Conservation (phyloP, 2,113 vertebrate species). For the Campylorhamphus procurvoides region DNA sequence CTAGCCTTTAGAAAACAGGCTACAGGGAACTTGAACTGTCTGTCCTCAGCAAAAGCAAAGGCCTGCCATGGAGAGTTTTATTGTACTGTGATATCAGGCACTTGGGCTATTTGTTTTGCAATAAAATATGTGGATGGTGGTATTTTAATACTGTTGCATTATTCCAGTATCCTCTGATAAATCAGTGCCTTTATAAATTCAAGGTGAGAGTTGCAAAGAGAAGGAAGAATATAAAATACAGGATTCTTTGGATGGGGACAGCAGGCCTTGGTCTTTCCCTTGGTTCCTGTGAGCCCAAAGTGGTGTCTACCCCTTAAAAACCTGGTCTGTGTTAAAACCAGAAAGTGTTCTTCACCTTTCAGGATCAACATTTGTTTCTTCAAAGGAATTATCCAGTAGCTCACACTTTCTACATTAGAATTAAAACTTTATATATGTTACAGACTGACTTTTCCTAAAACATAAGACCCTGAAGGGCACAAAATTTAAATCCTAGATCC, state of each 20-base stretch:
- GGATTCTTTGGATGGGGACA: neutral
- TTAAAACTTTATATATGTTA: neutral
- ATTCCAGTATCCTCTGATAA: neutral
- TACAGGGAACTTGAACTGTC: neutral
- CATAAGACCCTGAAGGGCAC: neutral
- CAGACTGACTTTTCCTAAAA: neutral
- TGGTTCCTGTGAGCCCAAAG: neutral
- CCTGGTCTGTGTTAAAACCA: neutral
- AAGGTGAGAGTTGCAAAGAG: neutral
- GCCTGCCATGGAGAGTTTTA: neutral
- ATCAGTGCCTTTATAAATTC: neutral
- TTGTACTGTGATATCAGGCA: neutral
- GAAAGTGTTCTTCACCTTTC: neutral
- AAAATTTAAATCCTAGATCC: neutral
- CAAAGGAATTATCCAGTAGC: neutral
- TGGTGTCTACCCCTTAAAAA: neutral
- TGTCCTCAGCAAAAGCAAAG: neutral
- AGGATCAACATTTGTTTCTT: neutral
- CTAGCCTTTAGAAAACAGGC: neutral
- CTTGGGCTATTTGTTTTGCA: neutral
- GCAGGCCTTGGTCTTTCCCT: neutral
- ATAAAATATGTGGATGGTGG: neutral
- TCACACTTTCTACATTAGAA: neutral
- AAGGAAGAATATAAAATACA: neutral
- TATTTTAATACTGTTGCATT: neutral